phyloP scores from a whole-genome alignment of 1,140 invertebrate genomes.

The Dinoponera quadriceps region DNA sequence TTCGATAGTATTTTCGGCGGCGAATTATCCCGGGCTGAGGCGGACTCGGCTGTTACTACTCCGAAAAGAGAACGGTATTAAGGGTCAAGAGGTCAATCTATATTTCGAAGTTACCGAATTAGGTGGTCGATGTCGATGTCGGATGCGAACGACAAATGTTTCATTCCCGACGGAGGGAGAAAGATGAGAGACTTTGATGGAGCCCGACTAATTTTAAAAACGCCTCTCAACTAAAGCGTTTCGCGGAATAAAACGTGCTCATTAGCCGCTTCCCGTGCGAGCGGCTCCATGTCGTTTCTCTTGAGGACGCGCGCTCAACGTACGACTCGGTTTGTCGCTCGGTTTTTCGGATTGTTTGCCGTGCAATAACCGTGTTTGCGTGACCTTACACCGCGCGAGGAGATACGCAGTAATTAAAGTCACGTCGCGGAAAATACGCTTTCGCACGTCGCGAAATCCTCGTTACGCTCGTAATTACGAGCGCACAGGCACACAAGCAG shows the following conservation, averaged over 20 bases:
- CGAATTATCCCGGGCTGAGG: conserved; percentile 7
- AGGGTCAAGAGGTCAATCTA: conserved; percentile 43
- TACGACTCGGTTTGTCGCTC: too few species aligned
- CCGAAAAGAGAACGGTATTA: not conserved
- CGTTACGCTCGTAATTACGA: conserved; percentile 32
- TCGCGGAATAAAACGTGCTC: not conserved
- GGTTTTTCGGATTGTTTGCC: conserved; percentile 23
- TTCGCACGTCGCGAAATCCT: conserved; percentile 2
- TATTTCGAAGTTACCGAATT: conserved; percentile 23
- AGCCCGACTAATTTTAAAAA: conserved; percentile 12
- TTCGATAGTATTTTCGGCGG: not conserved
- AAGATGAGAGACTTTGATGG: not conserved
- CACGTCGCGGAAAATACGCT: conserved; percentile 20
- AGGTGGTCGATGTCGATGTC: not conserved
- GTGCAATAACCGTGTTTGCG: conserved; percentile 19
- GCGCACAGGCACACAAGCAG: not conserved
- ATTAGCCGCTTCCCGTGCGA: conserved; percentile 5
- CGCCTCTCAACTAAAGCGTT: not conserved
- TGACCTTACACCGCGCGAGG: conserved; percentile 12
- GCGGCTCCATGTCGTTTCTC: not conserved
- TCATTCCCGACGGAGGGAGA: not conserved
- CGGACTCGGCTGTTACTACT: not conserved
- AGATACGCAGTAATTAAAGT: conserved; percentile 48
- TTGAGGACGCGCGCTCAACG: not conserved
- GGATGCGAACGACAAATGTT: not conserved